Base-by-base conservation (phyloP, 2,888 invertebrate genomes). In the Monochamus alternatus region DNA sequence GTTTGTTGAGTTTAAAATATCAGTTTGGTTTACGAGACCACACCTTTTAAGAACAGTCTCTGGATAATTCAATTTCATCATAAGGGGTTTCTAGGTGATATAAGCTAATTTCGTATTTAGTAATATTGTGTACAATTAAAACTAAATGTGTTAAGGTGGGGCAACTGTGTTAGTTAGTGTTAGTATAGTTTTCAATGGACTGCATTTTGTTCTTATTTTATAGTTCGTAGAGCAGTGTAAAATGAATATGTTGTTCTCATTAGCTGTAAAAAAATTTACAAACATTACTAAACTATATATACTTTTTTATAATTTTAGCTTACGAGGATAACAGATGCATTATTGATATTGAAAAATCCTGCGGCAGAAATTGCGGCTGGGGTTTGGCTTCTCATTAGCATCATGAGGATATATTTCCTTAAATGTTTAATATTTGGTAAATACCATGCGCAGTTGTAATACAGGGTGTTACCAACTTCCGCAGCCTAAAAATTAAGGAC, bases 141-240 rank as follows among this genome's bases (percentile, higher is more conserved):
- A 22, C 22, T 22, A 22, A 22, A 22, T 22, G 22, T 22, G 22
- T 22, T 22, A 22, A 22, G 22, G 22, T 22, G 22, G 22, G 1
- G 22, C 1, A 1, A 22, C 22, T 22, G n/a, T n/a, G n/a, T n/a
- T 22, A 22, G 1, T 0, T 22, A 22, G 22, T 22, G 22, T 22
- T 0, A 22, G 22, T 22, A 22, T 22, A 22, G 22, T 22, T 22
- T 22, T 22, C 22, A 22, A 22, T 22, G 22, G 1, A 22, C 22
- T 22, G 22, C 22, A 22, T 22, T 22, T 22, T 22, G 22, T 22
- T 22, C 22, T 22, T 22, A 22, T 22, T 3, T 8, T 10, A 80
- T 55, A 2, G 80, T 78, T 73, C 76, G 77, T 5, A 80, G 68
- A 59, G 77, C 78, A 3, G 80, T 79, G 66, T 67, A 80, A 32